These are phyloP conservation scores for Elephantulus edwardii DNA, from an alignment of 2,113 vertebrate species.

Conservation along the genomic window DNA sequence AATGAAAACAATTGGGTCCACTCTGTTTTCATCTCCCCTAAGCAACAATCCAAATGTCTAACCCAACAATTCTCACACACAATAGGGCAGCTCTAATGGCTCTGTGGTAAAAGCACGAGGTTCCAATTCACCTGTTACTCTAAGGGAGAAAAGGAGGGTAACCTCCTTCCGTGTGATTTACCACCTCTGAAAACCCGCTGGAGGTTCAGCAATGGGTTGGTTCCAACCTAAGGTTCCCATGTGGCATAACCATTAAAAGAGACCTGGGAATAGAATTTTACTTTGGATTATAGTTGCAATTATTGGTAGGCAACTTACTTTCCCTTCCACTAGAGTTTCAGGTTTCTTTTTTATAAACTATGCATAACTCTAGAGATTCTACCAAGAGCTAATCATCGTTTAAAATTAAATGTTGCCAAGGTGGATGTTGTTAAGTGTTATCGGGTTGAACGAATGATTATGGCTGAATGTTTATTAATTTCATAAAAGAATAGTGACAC, in stretches of 20 bases:
- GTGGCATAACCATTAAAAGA: neutral
- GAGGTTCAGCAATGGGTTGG: too few relatives aligned
- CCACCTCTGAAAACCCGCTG: too few relatives aligned
- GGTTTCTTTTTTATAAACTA: neutral
- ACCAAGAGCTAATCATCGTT: neutral
- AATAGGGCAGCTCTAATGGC: too few relatives aligned
- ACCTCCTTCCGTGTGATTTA: too few relatives aligned
- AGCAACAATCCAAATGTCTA: neutral
- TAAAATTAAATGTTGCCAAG: too few relatives aligned
- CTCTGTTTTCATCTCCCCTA: neutral
- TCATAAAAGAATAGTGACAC: neutral
- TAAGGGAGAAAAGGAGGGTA: too few relatives aligned
- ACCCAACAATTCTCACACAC: neutral
- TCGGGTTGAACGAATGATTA: neutral
- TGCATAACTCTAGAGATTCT: neutral
- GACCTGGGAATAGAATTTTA: neutral
- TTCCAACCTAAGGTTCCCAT: too few relatives aligned
- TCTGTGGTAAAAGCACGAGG: too few relatives aligned
- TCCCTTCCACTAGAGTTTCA: neutral
- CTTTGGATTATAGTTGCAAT: neutral
- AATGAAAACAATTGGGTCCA: neutral
- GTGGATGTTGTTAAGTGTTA: neutral
- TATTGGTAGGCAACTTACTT: neutral
- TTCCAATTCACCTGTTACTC: too few relatives aligned
- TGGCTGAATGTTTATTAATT: neutral